Conservation (phyloP, 53 echinoderm and acorn worm genomes). For the Holothuria scabra region DNA sequence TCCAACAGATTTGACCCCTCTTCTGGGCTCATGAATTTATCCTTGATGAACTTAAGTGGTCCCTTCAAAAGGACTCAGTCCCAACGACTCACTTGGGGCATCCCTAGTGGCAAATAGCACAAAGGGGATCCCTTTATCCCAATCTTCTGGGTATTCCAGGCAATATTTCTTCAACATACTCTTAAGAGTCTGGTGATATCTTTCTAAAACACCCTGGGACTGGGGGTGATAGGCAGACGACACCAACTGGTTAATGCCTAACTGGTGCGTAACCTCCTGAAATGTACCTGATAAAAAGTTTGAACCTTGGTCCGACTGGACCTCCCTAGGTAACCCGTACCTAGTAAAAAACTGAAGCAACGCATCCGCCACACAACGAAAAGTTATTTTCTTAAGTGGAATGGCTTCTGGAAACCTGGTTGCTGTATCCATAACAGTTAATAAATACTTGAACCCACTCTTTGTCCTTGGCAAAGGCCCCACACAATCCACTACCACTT, state of each 20-base stretch:
- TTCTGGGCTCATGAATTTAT: too few species aligned
- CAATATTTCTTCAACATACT: constrained; percentile 49
- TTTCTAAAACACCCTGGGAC: constrained; percentile 64
- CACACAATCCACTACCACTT: constrained; percentile 61
- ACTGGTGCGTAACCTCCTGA: constrained; percentile 48
- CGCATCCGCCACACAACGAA: not conserved
- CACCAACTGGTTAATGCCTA: constrained; percentile 56
- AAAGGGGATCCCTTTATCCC: constrained; percentile 71
- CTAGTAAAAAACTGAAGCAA: constrained; percentile 67
- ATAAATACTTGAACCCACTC: constrained; percentile 54
- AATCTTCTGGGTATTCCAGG: constrained; percentile 35
- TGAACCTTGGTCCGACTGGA: too few species aligned
- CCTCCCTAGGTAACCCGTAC: too few species aligned
- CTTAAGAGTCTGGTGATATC: constrained; percentile 64
- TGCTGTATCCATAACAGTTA: constrained; percentile 63
- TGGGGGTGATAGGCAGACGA: constrained; percentile 69
- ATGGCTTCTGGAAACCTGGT: constrained; percentile 70
- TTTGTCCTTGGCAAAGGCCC: constrained; percentile 51
- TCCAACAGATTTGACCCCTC: too few species aligned
- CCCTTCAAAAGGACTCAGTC: too few species aligned
- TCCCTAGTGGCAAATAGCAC: constrained; percentile 66
- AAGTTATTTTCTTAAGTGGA: too few species aligned
- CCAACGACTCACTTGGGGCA: too few species aligned
- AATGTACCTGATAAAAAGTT: constrained; percentile 65
- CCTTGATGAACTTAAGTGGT: not conserved